Evolutionary conservation across 2,888 invertebrate species (phyloP), one percentile per base, ranked within the genome.

Genomic region (Ferrisia virgata): DNA sequence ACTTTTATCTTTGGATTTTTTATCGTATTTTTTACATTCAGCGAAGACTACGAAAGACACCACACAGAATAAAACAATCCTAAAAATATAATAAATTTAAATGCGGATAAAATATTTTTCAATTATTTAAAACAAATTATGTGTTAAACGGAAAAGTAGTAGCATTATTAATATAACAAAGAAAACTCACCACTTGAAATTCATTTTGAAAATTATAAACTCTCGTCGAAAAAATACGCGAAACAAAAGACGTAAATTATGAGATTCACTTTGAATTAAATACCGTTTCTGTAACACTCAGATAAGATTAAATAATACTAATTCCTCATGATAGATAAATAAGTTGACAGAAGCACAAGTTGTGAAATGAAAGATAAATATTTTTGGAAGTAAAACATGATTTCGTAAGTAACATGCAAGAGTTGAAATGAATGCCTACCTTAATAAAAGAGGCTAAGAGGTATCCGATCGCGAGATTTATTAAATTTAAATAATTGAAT

Each of bases 261-360:
- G 11, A 33, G 36, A 18, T 18, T 76, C 36, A 76, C 36, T 76
- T 36, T 0, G 15, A 36, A 36, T 76, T 33, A 76, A 76, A 76
- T 64, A 76, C 15, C 4, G 15, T 72, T 11, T 36, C 5, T 36
- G 3, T 64, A 3, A 76, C 36, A 2, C 15, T 28, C 28, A 33
- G 72, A 76, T 76, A 76, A 76, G 72, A 76, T 76, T 76, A 76
- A 33, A 36, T 22, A 76, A 18, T 22, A 3, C 28, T 76, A 76
- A 76, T 76, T 76, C 72, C 18, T 2, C n/a, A 18, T 25, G 72
- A 9, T 8, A 76, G 36, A 76, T 76, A 76, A 36, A 36, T 22
- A 18, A 18, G 72, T 76, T 76, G 72, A 76, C 72, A 76, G n/a
- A 76, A n/a, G 72, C 36, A 18, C 36, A 76, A 18, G 36, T 15